A percentile compares a stretch with the other conserved stretches of the same genome.
phyloP scores from a whole-genome alignment of 2,113 vertebrate species.

The Hiodon tergisus region DNA sequence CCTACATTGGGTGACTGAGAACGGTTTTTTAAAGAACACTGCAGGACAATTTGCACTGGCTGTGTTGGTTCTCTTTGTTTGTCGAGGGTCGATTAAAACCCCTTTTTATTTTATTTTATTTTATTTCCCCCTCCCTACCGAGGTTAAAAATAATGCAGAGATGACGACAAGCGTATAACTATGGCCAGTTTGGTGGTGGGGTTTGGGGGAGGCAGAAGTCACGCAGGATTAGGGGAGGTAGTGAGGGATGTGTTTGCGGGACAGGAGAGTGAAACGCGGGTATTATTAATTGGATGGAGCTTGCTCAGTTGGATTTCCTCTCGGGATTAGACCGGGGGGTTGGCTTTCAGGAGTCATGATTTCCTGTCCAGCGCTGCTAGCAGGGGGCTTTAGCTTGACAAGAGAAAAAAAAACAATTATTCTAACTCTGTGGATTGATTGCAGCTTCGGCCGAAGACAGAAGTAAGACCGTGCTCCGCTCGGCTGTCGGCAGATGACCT shows the following conservation, averaged over 20 bases:
- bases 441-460: not conserved
- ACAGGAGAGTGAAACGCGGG: conserved; percentile 29
- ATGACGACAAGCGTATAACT: no score
- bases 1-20: no score
- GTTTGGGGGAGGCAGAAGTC: not conserved
- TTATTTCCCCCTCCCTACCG: no score
- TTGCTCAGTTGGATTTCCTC: conserved; percentile 42
- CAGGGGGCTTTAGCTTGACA: conserved; percentile 7
- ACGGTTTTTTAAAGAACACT: no score
- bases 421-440: conserved; percentile 17
- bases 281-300: conserved; percentile 33
- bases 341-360: conserved; percentile 58
- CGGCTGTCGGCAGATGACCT: not conserved
- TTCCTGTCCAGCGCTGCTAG: conserved; percentile 51
- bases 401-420: conserved; percentile 21
- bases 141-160: no score
- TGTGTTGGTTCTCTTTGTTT: no score
- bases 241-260: conserved; percentile 12
- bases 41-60: no score
- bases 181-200: not conserved
- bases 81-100: no score
- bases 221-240: conserved; percentile 16
- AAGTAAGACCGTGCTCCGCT: not conserved
- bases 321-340: conserved; percentile 48
- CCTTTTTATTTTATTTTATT: no score